These are phyloP conservation scores for Cyrtodaria siliqua DNA, from an alignment of 2,888 invertebrate species.

Conservation along the genomic window DNA sequence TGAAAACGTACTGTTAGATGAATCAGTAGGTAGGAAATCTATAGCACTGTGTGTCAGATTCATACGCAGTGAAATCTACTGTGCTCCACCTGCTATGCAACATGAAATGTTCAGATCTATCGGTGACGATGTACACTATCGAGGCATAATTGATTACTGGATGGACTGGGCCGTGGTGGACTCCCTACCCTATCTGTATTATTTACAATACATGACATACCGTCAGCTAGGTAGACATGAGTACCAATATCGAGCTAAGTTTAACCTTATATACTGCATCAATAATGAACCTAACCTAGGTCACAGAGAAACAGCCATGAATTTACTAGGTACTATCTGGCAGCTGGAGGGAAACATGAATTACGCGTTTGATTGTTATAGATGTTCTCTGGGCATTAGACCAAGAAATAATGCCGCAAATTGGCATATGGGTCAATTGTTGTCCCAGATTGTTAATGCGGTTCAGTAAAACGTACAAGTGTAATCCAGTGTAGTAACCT, in stretches of 20 bases:
- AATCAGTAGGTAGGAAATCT: too few relatives aligned
- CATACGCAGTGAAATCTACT: background rate
- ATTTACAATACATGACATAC: slow-evolving; percentile 22
- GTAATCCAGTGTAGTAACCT: too few relatives aligned
- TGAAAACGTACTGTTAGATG: too few relatives aligned
- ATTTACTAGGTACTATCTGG: slow-evolving; percentile 21
- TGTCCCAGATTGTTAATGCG: too few relatives aligned
- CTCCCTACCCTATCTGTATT: slow-evolving; percentile 27
- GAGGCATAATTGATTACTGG: background rate
- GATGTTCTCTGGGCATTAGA: slow-evolving; percentile 5
- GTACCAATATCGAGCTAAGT: background rate
- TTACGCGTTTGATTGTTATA: slow-evolving; percentile 15
- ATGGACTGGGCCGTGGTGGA: slow-evolving; percentile 22
- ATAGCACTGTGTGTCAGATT: too few relatives aligned
- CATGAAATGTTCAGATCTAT: slow-evolving; percentile 3
- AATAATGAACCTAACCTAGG: background rate
- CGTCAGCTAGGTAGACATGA: slow-evolving; percentile 11
- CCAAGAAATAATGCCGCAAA: slow-evolving; percentile 25
- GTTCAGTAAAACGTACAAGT: too few relatives aligned
- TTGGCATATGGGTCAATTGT: slow-evolving; percentile 19
- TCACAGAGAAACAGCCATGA: slow-evolving; percentile 25
- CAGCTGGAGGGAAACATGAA: slow-evolving; percentile 14
- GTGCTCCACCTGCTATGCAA: slow-evolving; percentile 1
- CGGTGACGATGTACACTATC: background rate
- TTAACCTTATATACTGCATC: background rate